Evolutionary conservation across 2,888 invertebrate species (phyloP), one percentile per base, ranked within the genome.

Genomic region (Stegophylla sp.): DNA sequence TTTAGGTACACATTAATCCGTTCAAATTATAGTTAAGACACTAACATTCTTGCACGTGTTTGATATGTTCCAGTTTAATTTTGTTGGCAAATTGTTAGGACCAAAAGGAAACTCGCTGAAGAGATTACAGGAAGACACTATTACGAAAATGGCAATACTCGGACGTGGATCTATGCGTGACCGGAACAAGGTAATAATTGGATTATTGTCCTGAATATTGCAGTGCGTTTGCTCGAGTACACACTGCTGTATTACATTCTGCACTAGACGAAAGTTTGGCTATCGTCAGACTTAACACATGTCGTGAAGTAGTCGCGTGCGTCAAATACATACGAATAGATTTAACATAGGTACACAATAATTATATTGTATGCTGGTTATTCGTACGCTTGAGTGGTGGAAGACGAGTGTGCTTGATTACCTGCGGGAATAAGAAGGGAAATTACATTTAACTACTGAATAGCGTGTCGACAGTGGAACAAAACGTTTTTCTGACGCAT

Each of bases 101-200:
- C 96, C 96, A 20, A 96, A 96, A 88, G 97, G 96, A 74, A 95
- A 95, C 88, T 95, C 96, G 0, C 88, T 97, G 86, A 96, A 96
- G 87, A 90, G 95, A 83, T 89, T 97, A 45, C 96, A 96, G 87
- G 96, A 96, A 86, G 96, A 96, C 87, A 96, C 96, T 13, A 94
- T 95, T 91, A 95, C 96, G 86, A 96, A 96, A 89, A 96, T 97
- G 95, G 95, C 96, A 41, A 94, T 97, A 13, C 89, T 97, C 23
- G 97, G 97, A 13, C 90, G 94, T 83, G 96, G 96, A 13, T 96
- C 96, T 7, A 96, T 97, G 95, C 92, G 95, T 87, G 96, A 97
- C 86, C 91, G 95, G 84, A 92, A 93, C 86, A 96, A 96, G 91
- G 94, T 92, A 86, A n/a, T n/a, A n/a, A 86, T 86, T 20, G 13